These are phyloP conservation scores for Drosophila subquinaria DNA, from an alignment of 2,888 invertebrate genomes.

Conservation along the genomic window DNA sequence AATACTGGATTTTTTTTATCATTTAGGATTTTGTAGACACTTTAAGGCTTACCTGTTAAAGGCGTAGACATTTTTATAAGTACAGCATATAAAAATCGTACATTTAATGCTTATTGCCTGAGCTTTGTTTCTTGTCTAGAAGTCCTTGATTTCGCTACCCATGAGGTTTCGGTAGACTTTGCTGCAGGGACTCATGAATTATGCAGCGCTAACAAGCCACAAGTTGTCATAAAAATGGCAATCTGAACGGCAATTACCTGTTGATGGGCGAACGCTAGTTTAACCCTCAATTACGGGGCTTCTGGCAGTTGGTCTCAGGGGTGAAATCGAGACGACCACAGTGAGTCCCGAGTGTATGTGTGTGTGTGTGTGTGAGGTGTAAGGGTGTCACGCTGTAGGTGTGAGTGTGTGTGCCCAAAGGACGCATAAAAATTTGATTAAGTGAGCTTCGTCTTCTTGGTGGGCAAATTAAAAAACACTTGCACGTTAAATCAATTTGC, in stretches of 20 bases:
- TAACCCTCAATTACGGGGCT: constrained; percentile 74
- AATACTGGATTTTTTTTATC: too few relatives aligned
- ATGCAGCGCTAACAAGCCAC: constrained; percentile 73
- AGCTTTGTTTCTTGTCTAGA: not conserved
- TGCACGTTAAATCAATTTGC: constrained; percentile 81
- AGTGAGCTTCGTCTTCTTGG: constrained; percentile 40
- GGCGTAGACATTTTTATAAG: not conserved
- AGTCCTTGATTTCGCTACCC: not conserved
- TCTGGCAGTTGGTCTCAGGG: constrained; percentile 55
- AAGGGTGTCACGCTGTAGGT: constrained; percentile 12
- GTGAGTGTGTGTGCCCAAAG: constrained; percentile 63
- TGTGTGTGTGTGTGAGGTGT: constrained; percentile 12
- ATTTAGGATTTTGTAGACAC: not conserved
- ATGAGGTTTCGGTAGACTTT: not conserved
- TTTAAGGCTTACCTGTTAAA: not conserved
- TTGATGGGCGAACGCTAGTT: constrained; percentile 77
- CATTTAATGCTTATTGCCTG: constrained; percentile 1
- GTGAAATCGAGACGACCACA: constrained; percentile 69
- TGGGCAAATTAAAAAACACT: constrained; percentile 71
- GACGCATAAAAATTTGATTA: constrained; percentile 82
- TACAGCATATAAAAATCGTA: not conserved
- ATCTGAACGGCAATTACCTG: constrained; percentile 78
- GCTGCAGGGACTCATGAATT: constrained; percentile 64
- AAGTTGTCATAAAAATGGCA: constrained; percentile 80
- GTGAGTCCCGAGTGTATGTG: constrained; percentile 8